These are phyloP conservation scores for Limnephilus lunatus DNA, from an alignment of 2,888 invertebrate species.

Conservation along the genomic window DNA sequence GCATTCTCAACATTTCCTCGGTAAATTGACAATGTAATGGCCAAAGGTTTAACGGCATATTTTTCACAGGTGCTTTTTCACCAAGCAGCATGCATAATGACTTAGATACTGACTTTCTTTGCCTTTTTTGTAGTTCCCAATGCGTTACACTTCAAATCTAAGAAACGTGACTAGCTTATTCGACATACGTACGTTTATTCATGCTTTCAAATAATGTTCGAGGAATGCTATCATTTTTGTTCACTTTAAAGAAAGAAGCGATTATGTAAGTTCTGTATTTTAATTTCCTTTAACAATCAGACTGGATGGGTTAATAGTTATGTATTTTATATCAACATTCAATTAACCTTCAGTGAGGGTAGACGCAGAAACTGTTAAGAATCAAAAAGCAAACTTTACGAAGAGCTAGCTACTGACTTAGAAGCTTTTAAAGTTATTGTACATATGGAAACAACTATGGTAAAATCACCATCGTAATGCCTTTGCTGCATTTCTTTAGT, in stretches of 20 bases:
- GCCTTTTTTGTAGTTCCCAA: neutral
- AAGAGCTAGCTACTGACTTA: neutral
- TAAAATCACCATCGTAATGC: slow-evolving; percentile 5
- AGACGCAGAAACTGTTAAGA: neutral
- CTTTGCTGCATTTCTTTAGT: neutral
- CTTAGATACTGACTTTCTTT: slow-evolving; percentile 21
- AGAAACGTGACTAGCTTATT: slow-evolving; percentile 31
- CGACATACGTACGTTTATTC: neutral
- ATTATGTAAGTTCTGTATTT: neutral
- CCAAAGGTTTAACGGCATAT: neutral
- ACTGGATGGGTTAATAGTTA: neutral
- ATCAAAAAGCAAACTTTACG: neutral
- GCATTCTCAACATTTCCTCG: slow-evolving; percentile 27
- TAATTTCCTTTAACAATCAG: neutral
- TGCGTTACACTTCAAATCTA: neutral
- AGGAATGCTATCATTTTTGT: neutral
- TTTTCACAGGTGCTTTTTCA: slow-evolving; percentile 15
- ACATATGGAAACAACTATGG: neutral
- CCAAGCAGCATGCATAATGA: neutral
- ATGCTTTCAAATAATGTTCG: neutral
- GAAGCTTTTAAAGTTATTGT: neutral
- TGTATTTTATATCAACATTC: neutral
- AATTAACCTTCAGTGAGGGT: too few species aligned
- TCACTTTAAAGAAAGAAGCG: neutral
- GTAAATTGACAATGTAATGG: slow-evolving; percentile 18